phyloP scores from a whole-genome alignment of 2,113 vertebrate species.

The Oryzias javanicus region DNA sequence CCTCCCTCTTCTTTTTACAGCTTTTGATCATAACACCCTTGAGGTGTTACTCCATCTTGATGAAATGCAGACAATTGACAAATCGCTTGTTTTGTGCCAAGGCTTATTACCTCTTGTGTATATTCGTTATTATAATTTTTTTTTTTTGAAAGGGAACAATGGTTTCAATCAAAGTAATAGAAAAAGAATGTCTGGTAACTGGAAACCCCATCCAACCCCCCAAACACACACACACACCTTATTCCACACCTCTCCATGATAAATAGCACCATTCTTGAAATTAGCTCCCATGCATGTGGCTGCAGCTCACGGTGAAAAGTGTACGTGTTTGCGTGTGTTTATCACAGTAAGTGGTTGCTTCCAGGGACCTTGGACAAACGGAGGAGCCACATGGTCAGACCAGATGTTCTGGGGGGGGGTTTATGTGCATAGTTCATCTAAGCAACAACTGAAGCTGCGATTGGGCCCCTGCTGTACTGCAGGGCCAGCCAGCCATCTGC shows the following conservation, averaged over 20 bases:
- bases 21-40: constrained; percentile 78
- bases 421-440: constrained; percentile 84
- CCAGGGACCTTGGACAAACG: constrained; percentile 77
- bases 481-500: constrained; percentile 85
- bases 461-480: constrained; percentile 67
- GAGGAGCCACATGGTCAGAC: constrained; percentile 82
- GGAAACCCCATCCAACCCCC: constrained; percentile 16
- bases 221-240: neutral
- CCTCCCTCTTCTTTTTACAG: constrained; percentile 75
- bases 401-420: constrained; percentile 84
- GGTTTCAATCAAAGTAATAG: constrained; percentile 89
- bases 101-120: constrained; percentile 75
- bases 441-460: constrained; percentile 71
- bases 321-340: constrained; percentile 31
- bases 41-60: constrained; percentile 81
- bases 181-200: constrained; percentile 43
- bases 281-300: constrained; percentile 62
- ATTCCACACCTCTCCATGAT: constrained; percentile 30
- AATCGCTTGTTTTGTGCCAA: constrained; percentile 79
- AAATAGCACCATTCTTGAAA: constrained; percentile 80
- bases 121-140: constrained; percentile 80
- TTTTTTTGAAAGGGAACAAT: constrained; percentile 59
- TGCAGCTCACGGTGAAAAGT: constrained; percentile 64
- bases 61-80: constrained; percentile 87
- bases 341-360: constrained; percentile 61